A percentile compares a stretch with the other conserved stretches of the same genome.
These are phyloP conservation scores for Lepeophtheirus nordmannii DNA, from an alignment of 2,888 invertebrate genomes.

Conservation along the genomic window DNA sequence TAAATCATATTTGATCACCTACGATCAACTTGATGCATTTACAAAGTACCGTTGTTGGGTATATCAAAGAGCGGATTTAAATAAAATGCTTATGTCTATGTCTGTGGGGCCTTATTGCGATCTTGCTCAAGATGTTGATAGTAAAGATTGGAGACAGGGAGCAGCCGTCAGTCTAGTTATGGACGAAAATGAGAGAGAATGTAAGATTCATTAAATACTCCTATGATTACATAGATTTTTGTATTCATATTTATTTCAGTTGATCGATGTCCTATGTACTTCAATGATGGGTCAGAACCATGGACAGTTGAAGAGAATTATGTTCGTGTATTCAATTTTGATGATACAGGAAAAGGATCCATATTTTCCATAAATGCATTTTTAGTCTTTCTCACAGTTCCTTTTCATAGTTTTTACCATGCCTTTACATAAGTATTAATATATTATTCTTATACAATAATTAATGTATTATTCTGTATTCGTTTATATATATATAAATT, in stretches of 20 bases:
- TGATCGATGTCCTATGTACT: constrained; percentile 93
- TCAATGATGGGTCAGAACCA: constrained; percentile 80
- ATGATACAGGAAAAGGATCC: constrained; percentile 31
- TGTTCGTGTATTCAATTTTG: constrained; percentile 52
- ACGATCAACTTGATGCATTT: constrained; percentile 85
- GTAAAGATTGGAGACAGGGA: constrained; percentile 74
- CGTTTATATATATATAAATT: too few species aligned
- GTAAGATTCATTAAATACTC: constrained; percentile 40
- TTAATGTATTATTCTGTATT: too few species aligned
- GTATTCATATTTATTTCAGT: constrained; percentile 38
- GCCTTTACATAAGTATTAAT: too few species aligned
- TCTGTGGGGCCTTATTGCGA: constrained; percentile 83
- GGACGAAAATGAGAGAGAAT: constrained; percentile 77
- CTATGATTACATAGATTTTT: not conserved
- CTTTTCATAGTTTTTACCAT: not conserved
- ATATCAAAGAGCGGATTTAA: constrained; percentile 71
- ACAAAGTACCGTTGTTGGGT: constrained; percentile 92
- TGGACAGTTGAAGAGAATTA: constrained; percentile 51
- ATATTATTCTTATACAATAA: too few species aligned
- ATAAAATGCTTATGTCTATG: constrained; percentile 43
- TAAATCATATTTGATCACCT: constrained; percentile 86
- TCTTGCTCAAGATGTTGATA: constrained; percentile 71
- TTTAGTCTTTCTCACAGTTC: not conserved
- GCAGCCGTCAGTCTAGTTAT: constrained; percentile 80
- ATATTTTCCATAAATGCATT: constrained; percentile 27